Conservation (phyloP, 2,888 invertebrate species). For the Camponotus fellah region DNA sequence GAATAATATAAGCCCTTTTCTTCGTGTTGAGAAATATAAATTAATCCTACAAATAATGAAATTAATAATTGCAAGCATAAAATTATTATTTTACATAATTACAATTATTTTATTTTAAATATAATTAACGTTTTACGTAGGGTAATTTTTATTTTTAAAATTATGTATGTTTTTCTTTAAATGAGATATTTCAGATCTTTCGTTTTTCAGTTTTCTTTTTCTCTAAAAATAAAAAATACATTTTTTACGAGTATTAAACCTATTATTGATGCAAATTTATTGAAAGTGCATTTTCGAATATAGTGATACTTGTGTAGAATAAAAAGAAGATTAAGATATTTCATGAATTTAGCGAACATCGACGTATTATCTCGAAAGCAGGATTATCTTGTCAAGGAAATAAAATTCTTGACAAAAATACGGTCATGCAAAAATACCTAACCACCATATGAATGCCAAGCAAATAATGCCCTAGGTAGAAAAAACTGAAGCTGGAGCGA, state of each 20-base stretch:
- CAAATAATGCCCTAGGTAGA: not conserved
- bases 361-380: not conserved
- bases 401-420: not conserved
- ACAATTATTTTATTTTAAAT: not conserved
- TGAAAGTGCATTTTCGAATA: not conserved
- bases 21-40: not conserved
- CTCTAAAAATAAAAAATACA: no score
- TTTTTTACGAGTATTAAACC: not conserved
- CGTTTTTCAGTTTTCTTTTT: not conserved
- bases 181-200: not conserved
- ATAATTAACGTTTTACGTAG: not conserved
- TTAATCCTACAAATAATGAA: not conserved
- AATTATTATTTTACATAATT: not conserved
- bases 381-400: not conserved
- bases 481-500: slow-evolving; percentile 19
- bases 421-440: not conserved
- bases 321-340: not conserved
- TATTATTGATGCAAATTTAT: not conserved
- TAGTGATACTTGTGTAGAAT: no score
- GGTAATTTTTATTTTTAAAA: not conserved
- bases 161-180: not conserved
- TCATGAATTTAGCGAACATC: not conserved
- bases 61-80: not conserved
- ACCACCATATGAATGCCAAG: not conserved
- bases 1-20: not conserved